Evolutionary conservation across 2,888 invertebrate species (phyloP).

Genomic region (Coelinius sp.): DNA sequence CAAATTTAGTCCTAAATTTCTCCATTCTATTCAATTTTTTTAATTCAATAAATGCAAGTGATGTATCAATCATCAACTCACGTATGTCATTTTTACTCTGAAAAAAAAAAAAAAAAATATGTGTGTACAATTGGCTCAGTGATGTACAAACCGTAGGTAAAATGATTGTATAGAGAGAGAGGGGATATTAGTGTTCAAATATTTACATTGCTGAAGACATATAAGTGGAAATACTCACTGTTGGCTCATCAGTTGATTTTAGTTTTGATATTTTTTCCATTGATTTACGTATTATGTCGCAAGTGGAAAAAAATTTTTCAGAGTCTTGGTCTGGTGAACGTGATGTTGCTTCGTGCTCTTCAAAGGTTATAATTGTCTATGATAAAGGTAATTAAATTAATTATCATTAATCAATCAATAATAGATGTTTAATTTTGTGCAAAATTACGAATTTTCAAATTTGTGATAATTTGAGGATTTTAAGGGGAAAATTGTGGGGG

Average conservation of each 20-base stretch:
- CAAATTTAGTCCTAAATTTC: slow-evolving; percentile 87
- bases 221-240: slow-evolving; percentile 68
- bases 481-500: too few species aligned
- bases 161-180: slow-evolving; percentile 6
- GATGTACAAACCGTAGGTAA: neutral
- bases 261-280: slow-evolving; percentile 80
- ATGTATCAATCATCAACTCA: slow-evolving; percentile 80
- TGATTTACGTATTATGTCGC: slow-evolving; percentile 79
- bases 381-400: slow-evolving; percentile 47
- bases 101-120: slow-evolving; percentile 12
- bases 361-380: slow-evolving; percentile 80
- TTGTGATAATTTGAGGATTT: too few species aligned
- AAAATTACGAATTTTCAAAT: neutral
- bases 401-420: neutral
- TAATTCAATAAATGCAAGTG: slow-evolving; percentile 83
- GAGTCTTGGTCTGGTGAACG: slow-evolving; percentile 80
- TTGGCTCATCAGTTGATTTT: slow-evolving; percentile 75
- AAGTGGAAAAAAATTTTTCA: slow-evolving; percentile 78
- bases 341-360: slow-evolving; percentile 81
- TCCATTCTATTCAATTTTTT: slow-evolving; percentile 93
- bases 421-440: neutral
- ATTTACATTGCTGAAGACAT: neutral
- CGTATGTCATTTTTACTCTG: slow-evolving; percentile 77
- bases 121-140: neutral
- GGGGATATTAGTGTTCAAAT: neutral